Base-by-base conservation (phyloP, 2,888 invertebrate species). In the Diplolepis rosae region DNA sequence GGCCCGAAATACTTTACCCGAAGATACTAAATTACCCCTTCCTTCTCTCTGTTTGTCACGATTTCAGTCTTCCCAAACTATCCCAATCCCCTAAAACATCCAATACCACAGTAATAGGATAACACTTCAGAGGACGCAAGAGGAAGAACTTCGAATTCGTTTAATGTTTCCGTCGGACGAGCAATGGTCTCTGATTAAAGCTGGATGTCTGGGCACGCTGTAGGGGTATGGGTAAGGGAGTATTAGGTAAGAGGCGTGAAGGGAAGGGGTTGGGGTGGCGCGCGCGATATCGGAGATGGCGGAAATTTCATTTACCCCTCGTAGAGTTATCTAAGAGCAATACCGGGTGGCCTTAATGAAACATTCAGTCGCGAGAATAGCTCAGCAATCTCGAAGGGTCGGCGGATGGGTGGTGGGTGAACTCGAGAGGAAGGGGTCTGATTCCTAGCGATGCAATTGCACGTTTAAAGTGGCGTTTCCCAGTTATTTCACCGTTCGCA, bases 291-390 rank as follows among this genome's bases (percentile, higher is more conserved):
- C 87, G 88, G 87, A 87, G 88, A 88, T 87, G 87, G 86, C 86
- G 86, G 87, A 88, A 88, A 88, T 88, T 88, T 88, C 88, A 88
- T 88, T 88, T 88, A 88, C 87, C 88, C 86, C 87, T 87, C 87
- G 87, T 85, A 87, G 88, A 88, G 88, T 88, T 88, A 88, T 88
- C 88, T 88, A 88, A 88, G 88, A 87, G 88, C 88, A 88, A 88
- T 88, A 88, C 88, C 88, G 87, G 88, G 87, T 88, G 87, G 87
- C 86, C 85, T 88, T 88, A 88, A 88, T 88, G 88, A 88, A 88
- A 88, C 88, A 88, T 88, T 88, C 88, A 88, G 87, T 88, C 86
- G 87, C 83, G 87, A 88, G 88, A 88, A 88, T 88, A 88, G 88
- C 87, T 87, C 87, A 88, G 88, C 87, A 88, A 88, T 88, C 87